These are phyloP conservation scores for Neoniphon sammara DNA, from an alignment of 2,797 vertebrate genomes.

Conservation along the genomic window DNA sequence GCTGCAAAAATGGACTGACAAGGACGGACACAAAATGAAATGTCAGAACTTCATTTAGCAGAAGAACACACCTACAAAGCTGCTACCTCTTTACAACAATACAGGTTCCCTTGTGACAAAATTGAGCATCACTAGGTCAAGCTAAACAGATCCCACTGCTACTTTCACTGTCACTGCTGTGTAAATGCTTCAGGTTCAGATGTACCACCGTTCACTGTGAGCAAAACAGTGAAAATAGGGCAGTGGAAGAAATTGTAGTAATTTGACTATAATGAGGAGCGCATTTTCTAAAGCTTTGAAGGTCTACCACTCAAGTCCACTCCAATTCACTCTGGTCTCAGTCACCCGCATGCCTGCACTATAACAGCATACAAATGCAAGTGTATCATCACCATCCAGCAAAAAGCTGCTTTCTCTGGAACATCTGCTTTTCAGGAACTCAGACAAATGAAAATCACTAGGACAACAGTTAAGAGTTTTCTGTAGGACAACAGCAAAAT, in stretches of 20 bases:
- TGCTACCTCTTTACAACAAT: neutral
- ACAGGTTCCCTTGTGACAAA: neutral
- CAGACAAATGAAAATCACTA: too few species aligned
- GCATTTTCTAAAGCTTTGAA: neutral
- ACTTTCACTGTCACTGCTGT: neutral
- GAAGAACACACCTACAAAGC: neutral
- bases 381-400: too few species aligned
- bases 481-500: too few species aligned
- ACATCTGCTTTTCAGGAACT: too few species aligned
- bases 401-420: too few species aligned
- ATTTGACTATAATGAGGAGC: neutral
- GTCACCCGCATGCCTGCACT: neutral
- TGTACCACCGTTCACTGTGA: neutral
- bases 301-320: neutral
- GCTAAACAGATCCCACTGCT: neutral
- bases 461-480: too few species aligned
- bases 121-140: neutral
- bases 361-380: neutral
- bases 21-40: neutral
- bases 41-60: neutral
- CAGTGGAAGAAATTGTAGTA: neutral
- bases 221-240: neutral
- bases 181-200: neutral
- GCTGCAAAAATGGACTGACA: slow-evolving; percentile 85
- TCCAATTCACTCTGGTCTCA: neutral